Base-by-base conservation (phyloP, 2,797 vertebrate genomes). In the Hephaestus fuliginosus region DNA sequence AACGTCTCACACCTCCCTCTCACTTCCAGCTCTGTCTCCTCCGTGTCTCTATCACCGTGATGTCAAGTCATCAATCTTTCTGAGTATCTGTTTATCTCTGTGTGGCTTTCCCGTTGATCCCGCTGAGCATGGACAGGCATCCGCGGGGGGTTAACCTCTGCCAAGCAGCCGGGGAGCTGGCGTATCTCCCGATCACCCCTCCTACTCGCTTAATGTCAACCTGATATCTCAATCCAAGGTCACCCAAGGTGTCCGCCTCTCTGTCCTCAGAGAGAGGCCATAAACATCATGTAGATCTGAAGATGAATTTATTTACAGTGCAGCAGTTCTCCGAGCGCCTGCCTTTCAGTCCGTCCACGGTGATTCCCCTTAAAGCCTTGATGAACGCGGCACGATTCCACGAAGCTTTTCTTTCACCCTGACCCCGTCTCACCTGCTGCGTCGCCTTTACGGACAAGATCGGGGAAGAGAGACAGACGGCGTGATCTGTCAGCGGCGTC, bases 21-120 rank as follows among this genome's bases (percentile, higher is more conserved):
- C 5, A 11, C 61, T 33, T 44, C 74, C 8, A 49, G 0, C 43
- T 55, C 57, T 2, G 58, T 75, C 7, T 74, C 67, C 52, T 69
- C 14, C 6, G 41, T 36, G 72, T 84, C 71, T 87, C 63, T 63
- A 44, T 49, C 25, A 51, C 70, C 25, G 22, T 0, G 3, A 74
- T 77, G 81, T 82, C 78, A 81, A 52, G 15, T 70, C 81, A 87
- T 94, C 78, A 81, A 80, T 93, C 91, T 85, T 57, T 62, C 7
- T 30, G 48, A 74, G 75, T 74, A 78, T 80, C 65, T 78, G 86
- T 91, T 88, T 82, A 83, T 86, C 65, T 63, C 71, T 13, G 8
- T 0, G 2, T 30, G 74, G 65, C 70, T 84, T 83, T 88, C 39
- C 49, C 74, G 67, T 69, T 90, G 52, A 89, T 84, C 80, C 58